Base-by-base conservation (phyloP, 2,113 vertebrate genomes). In the Nesospiza acunhae region DNA sequence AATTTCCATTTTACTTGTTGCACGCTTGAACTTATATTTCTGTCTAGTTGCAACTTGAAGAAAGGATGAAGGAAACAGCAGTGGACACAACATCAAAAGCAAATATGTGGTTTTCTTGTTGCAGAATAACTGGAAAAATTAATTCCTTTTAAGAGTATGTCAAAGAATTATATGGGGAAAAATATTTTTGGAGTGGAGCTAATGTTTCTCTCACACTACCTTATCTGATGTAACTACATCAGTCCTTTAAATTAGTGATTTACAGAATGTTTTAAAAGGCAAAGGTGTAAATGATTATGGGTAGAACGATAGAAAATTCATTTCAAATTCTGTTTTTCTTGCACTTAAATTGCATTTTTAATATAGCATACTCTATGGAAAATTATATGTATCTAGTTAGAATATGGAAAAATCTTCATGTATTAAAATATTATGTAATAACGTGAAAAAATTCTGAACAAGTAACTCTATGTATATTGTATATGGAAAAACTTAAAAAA, bases 1-100 rank as follows among this genome's bases (percentile, higher is more conserved):
- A 72, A 87, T 93, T 84, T 66, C 62, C 26, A 33, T 66, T 93
- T 95, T 62, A 90, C 90, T 83, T 94, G 58, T 91, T 91, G 82
- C 69, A 64, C 0, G 0, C 27, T 83, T 46, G 24, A 85, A 52
- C 64, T 85, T 79, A 1, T 14, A 7, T 58, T 87, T 84, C 62
- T 53, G 20, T 79, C 70, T 55, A 50, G 58, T 16, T 55, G 44
- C 50, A 55, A 6, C 28, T 41, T 46, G 55, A 74, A 76, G 69
- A 39, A 92, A 60, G 60, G 37, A 74, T 0, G 19, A 73, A 59
- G 30, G 55, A 63, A 77, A 11, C 30, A 66, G 41, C 41, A 46
- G 18, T 18, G 64, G 33, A 20, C 11, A 8, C 23, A 53, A 44
- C 35, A n/a, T 31, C 2, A 6, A 49, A 84, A 84, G 22, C n/a